These are phyloP conservation scores for Scophthalmus maximus DNA, from an alignment of 2,113 vertebrate genomes.

Conservation along the genomic window DNA sequence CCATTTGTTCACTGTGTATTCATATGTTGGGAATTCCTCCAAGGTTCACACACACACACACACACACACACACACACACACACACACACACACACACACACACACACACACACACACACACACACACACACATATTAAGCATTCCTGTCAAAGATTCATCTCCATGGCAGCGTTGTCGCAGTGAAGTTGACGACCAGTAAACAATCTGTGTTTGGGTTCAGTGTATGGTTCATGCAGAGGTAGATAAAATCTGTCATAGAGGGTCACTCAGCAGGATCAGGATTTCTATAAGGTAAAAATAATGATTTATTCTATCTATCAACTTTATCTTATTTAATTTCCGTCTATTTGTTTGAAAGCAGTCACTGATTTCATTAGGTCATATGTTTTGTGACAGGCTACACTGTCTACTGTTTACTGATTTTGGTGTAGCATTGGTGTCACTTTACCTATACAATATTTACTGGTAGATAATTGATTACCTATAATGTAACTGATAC, in stretches of 20 bases:
- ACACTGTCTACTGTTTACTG: background rate
- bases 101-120: constrained; percentile 1
- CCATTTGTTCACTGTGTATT: constrained; percentile 5
- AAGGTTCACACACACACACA: background rate
- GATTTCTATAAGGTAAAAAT: constrained; percentile 47
- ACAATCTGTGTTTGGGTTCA: constrained; percentile 66
- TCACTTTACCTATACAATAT: background rate
- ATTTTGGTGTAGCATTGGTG: too few relatives aligned
- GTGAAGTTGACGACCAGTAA: constrained; percentile 66
- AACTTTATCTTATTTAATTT: background rate
- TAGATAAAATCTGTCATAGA: constrained; percentile 17
- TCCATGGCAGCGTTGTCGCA: constrained; percentile 77
- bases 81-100: background rate
- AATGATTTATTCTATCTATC: background rate
- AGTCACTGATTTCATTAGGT: too few relatives aligned
- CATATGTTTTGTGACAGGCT: too few relatives aligned
- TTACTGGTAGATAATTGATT: too few relatives aligned
- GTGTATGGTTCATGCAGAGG: constrained; percentile 27
- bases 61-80: background rate
- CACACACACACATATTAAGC: background rate
- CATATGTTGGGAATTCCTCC: constrained; percentile 1
- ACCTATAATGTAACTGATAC: too few relatives aligned
- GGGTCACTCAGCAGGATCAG: constrained; percentile 11
- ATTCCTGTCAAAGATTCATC: constrained; percentile 37
- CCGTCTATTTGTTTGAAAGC: too few relatives aligned